Evolutionary conservation across 2,888 invertebrate species (phyloP), one percentile per base, ranked within the genome.

Genomic region (Acrobasis consociella): DNA sequence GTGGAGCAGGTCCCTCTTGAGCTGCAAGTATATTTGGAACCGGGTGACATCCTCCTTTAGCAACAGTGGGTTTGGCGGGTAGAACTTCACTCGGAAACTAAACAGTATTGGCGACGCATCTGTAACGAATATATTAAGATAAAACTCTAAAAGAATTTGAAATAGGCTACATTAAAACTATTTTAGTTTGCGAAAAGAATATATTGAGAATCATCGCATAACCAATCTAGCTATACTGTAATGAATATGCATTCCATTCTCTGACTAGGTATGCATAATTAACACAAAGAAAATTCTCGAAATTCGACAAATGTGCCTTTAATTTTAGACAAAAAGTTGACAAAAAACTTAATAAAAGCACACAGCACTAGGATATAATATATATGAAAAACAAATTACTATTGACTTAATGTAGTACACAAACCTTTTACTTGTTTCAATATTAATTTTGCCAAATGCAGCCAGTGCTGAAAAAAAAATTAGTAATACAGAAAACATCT

Each of bases 51-150:
- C 97, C 85, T 99, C 99, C 86, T 97, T 97, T 70, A 99, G 93
- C 62, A 97, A 94, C 85, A 97, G 94, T 15, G 99, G 99, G 91
- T 99, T 98, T 64, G 97, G 97, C 15, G 99, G 99, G 87, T 99
- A 99, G 89, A 98, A 99, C 93, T 99, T 99, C 69, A 99, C 97
- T 68, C 99, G 97, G 88, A 99, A 98, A 90, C 98, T 98, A 85
- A 99, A 97, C 66, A 98, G 91, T 79, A 98, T 96, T 66, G 98
- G 97, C 75, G 97, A 96, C 78, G 98, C 95, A 90, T 98, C 98
- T 97, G 93, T 11, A 93, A 85, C 69, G 9, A 59, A n/a, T 61
- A 0, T 8, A 17, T 16, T 1, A 9, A 7, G 17, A 9, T 16
- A 11, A 22, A 52, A 59, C 51, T 42, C 51, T 50, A 8, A 62